These are phyloP conservation scores for Sicus ferrugineus DNA, from an alignment of 2,888 invertebrate species.

Conservation along the genomic window DNA sequence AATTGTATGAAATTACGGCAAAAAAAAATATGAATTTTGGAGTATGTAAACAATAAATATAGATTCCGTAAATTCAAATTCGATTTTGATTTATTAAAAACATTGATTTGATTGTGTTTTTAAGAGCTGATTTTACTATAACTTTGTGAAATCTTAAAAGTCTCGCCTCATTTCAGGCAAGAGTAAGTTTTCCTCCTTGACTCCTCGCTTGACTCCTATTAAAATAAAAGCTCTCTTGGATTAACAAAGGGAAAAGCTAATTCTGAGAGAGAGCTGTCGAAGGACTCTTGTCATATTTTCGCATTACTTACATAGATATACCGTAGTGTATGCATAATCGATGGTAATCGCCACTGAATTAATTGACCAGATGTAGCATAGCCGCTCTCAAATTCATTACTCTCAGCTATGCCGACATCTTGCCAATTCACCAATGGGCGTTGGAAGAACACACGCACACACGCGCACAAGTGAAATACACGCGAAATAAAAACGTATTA, in stretches of 20 bases:
- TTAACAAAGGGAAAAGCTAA: neutral
- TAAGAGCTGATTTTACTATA: too few species aligned
- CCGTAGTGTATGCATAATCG: neutral
- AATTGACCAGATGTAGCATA: slow-evolving; percentile 66
- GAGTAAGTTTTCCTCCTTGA: too few species aligned
- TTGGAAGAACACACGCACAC: neutral
- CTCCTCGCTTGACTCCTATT: too few species aligned
- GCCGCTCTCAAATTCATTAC: slow-evolving; percentile 55
- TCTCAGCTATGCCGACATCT: slow-evolving; percentile 66
- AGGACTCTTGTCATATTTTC: neutral
- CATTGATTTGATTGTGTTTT: too few species aligned
- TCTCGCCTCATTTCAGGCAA: too few species aligned
- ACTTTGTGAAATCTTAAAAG: too few species aligned
- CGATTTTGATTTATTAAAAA: too few species aligned
- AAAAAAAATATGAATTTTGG: too few species aligned
- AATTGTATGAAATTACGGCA: too few species aligned
- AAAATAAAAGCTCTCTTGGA: neutral
- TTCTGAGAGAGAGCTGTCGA: too few species aligned
- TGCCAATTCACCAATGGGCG: slow-evolving; percentile 62
- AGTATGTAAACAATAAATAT: too few species aligned
- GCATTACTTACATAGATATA: neutral
- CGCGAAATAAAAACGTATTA: neutral
- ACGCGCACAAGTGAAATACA: neutral
- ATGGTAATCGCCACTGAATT: slow-evolving; percentile 52
- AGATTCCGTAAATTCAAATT: too few species aligned